Evolutionary conservation across 2,888 invertebrate species (phyloP), one percentile per base, ranked within the genome.

Genomic region (Caenorhabditis plicata): DNA sequence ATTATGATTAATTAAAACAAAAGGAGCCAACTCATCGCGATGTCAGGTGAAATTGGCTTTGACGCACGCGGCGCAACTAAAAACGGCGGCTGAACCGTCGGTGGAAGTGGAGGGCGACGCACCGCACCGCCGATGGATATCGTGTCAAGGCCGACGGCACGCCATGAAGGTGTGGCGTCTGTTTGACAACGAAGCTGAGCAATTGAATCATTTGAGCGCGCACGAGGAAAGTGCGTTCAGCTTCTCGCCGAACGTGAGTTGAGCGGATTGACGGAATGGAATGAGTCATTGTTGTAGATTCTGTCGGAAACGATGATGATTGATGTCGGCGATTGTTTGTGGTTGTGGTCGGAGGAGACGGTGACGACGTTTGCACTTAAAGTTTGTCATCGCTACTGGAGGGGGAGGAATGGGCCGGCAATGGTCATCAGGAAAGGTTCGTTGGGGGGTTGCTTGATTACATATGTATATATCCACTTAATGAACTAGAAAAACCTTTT

Each of bases 261-360:
- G n/a, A 7, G 8, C 9, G 8, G 22, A 39, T 39, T 19, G 7
- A 5, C 7, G 20, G n/a, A 9, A 19, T 39, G 4, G 20, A 20
- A 9, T 20, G 19, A 39, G 5, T 20, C 23, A 20, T 38, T 13
- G 2, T 32, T 67, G 31, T 39, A 64, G 60, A 38, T 61, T 41
- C 56, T 64, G 25, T 48, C 43, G 8, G 72, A 73, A 42, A 64
- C 62, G 23, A 53, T 73, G 9, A 25, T 77, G 13, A 62, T 77
- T 19, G 72, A 75, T 40, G 65, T 66, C 32, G 74, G 75, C 5
- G 61, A 49, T 11, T 45, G 41, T 7, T 52, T 75, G 25, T 77
- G 77, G 77, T 31, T 77, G 9, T 77, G 77, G 77, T 58, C 65
- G 4, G 74, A 69, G 35, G 47, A 49, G 20, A 55, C 57, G 4